Conservation (phyloP, 2,888 invertebrate genomes). For the Polydrusus tereticollis region DNA sequence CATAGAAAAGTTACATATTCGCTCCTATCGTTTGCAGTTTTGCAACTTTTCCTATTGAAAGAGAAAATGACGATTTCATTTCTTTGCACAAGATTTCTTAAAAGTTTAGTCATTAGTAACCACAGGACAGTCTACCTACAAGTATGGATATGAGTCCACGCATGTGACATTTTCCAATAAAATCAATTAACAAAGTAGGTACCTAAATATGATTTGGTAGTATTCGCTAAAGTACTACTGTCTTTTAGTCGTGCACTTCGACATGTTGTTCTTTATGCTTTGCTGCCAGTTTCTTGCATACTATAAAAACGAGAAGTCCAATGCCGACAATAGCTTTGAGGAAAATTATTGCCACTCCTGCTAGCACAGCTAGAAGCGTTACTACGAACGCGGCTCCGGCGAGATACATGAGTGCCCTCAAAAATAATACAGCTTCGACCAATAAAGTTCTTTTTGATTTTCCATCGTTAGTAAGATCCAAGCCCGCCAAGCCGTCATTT, state of each 20-base stretch:
- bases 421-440: constrained; percentile 40
- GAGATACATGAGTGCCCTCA: constrained; percentile 29
- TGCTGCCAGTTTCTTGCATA: constrained; percentile 26
- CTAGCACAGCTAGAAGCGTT: constrained; percentile 22
- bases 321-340: constrained; percentile 34
- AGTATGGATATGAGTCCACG: no score
- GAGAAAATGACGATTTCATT: no score
- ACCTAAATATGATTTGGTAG: not conserved
- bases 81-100: no score
- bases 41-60: no score
- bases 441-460: constrained; percentile 41
- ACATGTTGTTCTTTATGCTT: constrained; percentile 5
- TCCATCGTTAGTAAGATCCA: constrained; percentile 41
- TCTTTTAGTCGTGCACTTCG: constrained; percentile 3
- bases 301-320: constrained; percentile 9
- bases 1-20: no score
- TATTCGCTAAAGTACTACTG: not conserved
- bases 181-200: no score
- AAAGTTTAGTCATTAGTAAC: not conserved
- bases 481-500: no score
- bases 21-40: no score
- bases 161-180: no score
- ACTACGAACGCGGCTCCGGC: constrained; percentile 15
- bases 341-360: constrained; percentile 37
- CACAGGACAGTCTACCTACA: not conserved